Conservation (phyloP, 2,113 vertebrate species). For the Perca fluviatilis region DNA sequence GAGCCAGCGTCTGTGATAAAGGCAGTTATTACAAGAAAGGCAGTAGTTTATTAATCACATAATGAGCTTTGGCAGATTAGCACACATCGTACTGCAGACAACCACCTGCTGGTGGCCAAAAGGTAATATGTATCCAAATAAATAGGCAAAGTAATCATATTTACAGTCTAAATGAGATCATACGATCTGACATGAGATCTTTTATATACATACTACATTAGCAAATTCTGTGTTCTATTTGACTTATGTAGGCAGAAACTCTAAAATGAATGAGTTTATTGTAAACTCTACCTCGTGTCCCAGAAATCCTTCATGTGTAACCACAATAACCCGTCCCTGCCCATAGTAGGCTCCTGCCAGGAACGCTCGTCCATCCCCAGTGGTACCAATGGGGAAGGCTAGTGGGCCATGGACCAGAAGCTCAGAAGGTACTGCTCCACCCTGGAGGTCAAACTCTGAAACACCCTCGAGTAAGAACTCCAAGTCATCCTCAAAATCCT, state of each 20-base stretch:
- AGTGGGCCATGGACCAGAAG: slow-evolving; percentile 82
- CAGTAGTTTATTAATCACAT: background rate
- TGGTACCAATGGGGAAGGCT: slow-evolving; percentile 81
- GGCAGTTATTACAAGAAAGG: background rate
- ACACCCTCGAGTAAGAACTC: slow-evolving; percentile 78
- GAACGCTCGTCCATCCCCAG: slow-evolving; percentile 60
- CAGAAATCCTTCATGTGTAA: slow-evolving; percentile 78
- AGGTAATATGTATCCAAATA: background rate
- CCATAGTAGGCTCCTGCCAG: slow-evolving; percentile 85
- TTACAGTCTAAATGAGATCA: background rate
- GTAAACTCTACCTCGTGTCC: slow-evolving; percentile 45
- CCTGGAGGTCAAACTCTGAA: slow-evolving; percentile 76
- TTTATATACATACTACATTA: background rate
- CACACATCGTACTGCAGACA: background rate
- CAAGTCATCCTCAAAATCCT: slow-evolving; percentile 83
- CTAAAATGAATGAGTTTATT: background rate
- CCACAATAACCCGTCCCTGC: slow-evolving; percentile 81
- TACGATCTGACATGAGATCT: background rate
- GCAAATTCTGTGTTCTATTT: background rate
- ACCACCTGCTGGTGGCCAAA: background rate
- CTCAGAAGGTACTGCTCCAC: slow-evolving; percentile 65
- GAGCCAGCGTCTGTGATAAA: slow-evolving; percentile 50
- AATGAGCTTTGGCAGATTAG: background rate
- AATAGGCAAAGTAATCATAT: background rate
- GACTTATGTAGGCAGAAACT: background rate